Conservation (phyloP, 2,888 invertebrate species). For the Trichopria drosophilae region DNA sequence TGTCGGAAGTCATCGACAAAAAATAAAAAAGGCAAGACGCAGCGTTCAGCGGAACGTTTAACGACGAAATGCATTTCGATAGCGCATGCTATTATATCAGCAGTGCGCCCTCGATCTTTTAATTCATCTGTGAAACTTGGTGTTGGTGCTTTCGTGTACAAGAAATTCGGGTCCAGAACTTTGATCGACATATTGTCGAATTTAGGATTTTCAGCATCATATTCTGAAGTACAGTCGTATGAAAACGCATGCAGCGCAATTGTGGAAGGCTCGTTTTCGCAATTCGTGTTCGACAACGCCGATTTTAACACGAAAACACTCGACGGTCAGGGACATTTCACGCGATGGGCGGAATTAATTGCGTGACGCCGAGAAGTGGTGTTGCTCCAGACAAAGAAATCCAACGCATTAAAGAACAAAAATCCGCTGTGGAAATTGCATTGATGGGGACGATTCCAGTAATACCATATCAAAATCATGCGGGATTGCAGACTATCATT, state of each 20-base stretch:
- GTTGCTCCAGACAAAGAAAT: background rate
- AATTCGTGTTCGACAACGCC: too few species aligned
- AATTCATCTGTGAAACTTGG: slow-evolving; percentile 38
- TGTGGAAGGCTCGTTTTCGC: too few species aligned
- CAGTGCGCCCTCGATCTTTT: too few species aligned
- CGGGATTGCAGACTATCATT: background rate
- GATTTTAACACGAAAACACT: slow-evolving; percentile 27
- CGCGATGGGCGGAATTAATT: slow-evolving; percentile 2
- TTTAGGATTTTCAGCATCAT: too few species aligned
- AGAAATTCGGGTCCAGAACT: slow-evolving; percentile 33
- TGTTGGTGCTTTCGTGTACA: slow-evolving; percentile 22
- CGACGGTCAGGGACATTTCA: slow-evolving; percentile 15
- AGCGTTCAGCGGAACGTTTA: slow-evolving; percentile 39
- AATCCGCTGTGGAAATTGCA: background rate
- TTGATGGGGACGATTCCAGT: background rate
- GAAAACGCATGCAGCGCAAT: slow-evolving; percentile 8
- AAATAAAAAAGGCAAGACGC: slow-evolving; percentile 12
- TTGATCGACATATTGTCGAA: slow-evolving; percentile 40
- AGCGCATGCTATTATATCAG: too few species aligned
- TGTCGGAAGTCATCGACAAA: slow-evolving; percentile 19
- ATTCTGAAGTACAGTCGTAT: slow-evolving; percentile 18
- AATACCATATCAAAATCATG: background rate
- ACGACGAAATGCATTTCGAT: slow-evolving; percentile 46
- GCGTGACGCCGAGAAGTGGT: background rate
- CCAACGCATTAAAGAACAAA: background rate